Base-by-base conservation (phyloP, 2,113 vertebrate genomes). In the Elephas maximus region DNA sequence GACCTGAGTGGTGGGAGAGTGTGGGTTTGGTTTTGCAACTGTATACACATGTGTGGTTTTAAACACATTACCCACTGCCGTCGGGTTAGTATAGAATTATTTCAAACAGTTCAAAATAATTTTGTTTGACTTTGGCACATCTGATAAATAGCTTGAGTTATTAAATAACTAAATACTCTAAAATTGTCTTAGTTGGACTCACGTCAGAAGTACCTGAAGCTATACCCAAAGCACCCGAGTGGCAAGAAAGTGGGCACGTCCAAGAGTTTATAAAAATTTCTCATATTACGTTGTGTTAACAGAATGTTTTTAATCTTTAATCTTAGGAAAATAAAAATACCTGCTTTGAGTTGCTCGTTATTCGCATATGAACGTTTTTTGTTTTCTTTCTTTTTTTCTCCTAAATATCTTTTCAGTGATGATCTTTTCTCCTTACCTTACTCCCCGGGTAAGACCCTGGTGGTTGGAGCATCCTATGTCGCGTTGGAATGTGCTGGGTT, bases 401-500 rank as follows among this genome's bases (percentile, higher is more conserved):
- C 7, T 0, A 0, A 77, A 5, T 93, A 37, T 12, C 73, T n/a
- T 7, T 89, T 24, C 96, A 99, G 99, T 81, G 99, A 99, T 95
- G 99, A 99, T 48, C 98, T 99, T 57, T 99, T 99, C 98, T 99
- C 99, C 63, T 97, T 99, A 95, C 97, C 98, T 90, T 99, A 99
- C 94, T 99, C 98, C 74, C 99, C 99, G 17, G 98, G 99, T 8
- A 98, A 98, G 96, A 99, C 99, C 30, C 98, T 99, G 88, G 99
- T 99, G 51, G 97, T 99, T 24, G 99, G 99, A 53, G 99, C 99
- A 30, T 99, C 99, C n/a, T 99, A 99, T 6, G 99, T 99, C 6
- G 99, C 99, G 53, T 95, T 99, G 95, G 99, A 99, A 95, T 99
- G 98, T 71, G 99, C 99, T 20, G 99, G 99, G 20, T 99, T 99